A percentile compares a stretch with the other conserved stretches of the same genome.
These are phyloP conservation scores for Phoxinus dragarum DNA, from an alignment of 2,797 vertebrate genomes.

Conservation along the genomic window DNA sequence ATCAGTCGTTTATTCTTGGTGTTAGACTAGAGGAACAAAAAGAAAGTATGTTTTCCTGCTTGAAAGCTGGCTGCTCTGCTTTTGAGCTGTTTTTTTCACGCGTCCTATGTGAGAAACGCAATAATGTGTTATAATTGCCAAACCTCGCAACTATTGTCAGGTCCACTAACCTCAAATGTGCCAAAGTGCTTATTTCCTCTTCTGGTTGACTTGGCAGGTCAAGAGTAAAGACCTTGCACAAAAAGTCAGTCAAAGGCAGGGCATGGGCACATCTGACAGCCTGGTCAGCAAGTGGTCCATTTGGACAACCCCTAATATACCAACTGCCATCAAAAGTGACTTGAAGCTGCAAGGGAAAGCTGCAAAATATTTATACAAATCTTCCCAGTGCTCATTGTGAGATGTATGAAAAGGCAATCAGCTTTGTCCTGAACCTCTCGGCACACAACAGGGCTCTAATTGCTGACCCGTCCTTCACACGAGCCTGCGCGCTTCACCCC, in stretches of 20 bases:
- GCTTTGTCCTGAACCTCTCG: conserved; percentile 60
- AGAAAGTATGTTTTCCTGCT: conserved; percentile 23
- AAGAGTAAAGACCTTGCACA: conserved; percentile 66
- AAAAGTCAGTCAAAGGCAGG: conserved; percentile 69
- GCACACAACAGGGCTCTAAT: conserved; percentile 58
- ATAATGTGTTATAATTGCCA: conserved; percentile 80
- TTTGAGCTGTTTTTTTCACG: conserved; percentile 60
- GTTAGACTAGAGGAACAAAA: conserved; percentile 14
- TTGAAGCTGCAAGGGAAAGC: conserved; percentile 62
- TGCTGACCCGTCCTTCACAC: conserved; percentile 65
- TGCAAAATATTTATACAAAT: conserved; percentile 62
- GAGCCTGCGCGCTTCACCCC: conserved; percentile 51
- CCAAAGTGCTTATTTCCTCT: conserved; percentile 78
- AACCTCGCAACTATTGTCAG: conserved; percentile 78
- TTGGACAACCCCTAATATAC: conserved; percentile 68
- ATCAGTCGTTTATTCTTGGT: conserved; percentile 41
- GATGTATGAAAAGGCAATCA: conserved; percentile 59
- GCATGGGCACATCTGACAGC: conserved; percentile 72
- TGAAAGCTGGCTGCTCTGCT: not conserved
- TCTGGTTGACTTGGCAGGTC: conserved; percentile 76
- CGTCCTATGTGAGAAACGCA: conserved; percentile 70
- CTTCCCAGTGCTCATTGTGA: conserved; percentile 57
- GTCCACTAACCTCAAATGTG: conserved; percentile 78
- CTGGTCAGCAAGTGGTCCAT: conserved; percentile 78
- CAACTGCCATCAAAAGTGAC: conserved; percentile 65